phyloP scores from a whole-genome alignment of 2,888 invertebrate species.

The Griposia aprilina region DNA sequence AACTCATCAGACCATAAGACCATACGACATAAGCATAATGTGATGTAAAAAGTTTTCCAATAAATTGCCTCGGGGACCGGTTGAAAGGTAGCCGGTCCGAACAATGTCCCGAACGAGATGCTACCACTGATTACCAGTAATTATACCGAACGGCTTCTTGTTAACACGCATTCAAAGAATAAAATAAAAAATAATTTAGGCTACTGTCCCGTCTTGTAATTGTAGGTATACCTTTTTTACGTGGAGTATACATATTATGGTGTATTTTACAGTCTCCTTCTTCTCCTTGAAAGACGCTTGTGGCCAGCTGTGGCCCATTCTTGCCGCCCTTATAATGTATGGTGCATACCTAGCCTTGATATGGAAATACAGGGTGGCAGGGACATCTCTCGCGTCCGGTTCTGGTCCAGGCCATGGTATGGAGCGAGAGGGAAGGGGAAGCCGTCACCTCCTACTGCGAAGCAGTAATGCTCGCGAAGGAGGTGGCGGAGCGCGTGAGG shows the following conservation, averaged over 20 bases:
- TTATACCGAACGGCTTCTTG: slow-evolving; percentile 67
- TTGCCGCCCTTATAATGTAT: too few relatives aligned
- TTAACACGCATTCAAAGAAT: slow-evolving; percentile 61
- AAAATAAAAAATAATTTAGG: slow-evolving; percentile 59
- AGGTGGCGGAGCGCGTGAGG: too few relatives aligned
- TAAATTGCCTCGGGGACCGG: slow-evolving; percentile 51
- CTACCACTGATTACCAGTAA: slow-evolving; percentile 64
- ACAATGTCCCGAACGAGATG: slow-evolving; percentile 67
- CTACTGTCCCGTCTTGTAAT: slow-evolving; percentile 41
- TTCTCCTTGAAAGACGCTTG: too few relatives aligned
- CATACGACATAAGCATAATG: slow-evolving; percentile 24
- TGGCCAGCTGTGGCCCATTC: too few relatives aligned
- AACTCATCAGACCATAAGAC: slow-evolving; percentile 8
- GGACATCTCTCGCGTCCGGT: too few relatives aligned
- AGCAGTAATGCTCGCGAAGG: too few relatives aligned
- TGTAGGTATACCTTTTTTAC: background rate
- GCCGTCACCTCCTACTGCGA: too few relatives aligned
- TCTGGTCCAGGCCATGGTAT: too few relatives aligned
- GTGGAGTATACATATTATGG: background rate
- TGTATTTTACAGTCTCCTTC: too few relatives aligned
- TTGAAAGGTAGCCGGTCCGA: slow-evolving; percentile 49
- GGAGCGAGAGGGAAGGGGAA: too few relatives aligned
- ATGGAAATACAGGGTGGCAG: too few relatives aligned
- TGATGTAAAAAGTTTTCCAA: slow-evolving; percentile 50
- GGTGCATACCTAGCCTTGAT: too few relatives aligned